Evolutionary conservation across 2,797 vertebrate genomes (phyloP).

Genomic region (Mycteria americana): DNA sequence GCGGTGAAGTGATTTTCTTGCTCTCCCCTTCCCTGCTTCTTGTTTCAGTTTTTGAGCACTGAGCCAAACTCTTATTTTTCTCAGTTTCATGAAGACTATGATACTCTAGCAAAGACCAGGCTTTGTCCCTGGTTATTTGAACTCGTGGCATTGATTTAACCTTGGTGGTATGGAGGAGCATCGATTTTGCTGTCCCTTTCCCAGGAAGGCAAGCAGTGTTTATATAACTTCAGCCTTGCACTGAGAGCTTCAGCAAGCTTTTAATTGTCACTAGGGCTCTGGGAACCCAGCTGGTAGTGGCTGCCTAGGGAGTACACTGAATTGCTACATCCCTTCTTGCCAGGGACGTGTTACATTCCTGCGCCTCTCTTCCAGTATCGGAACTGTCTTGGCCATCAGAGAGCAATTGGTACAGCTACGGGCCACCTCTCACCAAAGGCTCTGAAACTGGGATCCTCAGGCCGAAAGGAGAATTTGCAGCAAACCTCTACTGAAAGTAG

Average conservation of each 20-base stretch:
- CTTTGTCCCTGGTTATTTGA: background rate
- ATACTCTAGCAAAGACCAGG: background rate
- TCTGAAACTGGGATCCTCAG: background rate
- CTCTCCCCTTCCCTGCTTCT: background rate
- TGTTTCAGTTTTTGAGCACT: background rate
- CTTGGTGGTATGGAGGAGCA: background rate
- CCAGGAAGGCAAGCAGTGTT: background rate
- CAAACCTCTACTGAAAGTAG: background rate
- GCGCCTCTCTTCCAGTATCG: background rate
- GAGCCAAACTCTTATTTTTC: background rate
- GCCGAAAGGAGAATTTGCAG: background rate
- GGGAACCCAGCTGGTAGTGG: background rate
- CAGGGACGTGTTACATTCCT: background rate
- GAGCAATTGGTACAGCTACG: rapidly evolving
- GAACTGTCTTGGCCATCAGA: background rate
- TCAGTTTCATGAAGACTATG: background rate
- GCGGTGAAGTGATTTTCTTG: background rate
- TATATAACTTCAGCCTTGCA: background rate
- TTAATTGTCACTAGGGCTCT: background rate
- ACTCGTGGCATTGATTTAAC: background rate
- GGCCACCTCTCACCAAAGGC: background rate
- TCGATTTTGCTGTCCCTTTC: background rate
- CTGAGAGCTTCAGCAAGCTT: background rate
- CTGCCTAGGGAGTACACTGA: background rate
- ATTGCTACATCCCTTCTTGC: background rate